Base-by-base conservation (phyloP, 2,888 invertebrate genomes). In the Drosophila buzzatii region DNA sequence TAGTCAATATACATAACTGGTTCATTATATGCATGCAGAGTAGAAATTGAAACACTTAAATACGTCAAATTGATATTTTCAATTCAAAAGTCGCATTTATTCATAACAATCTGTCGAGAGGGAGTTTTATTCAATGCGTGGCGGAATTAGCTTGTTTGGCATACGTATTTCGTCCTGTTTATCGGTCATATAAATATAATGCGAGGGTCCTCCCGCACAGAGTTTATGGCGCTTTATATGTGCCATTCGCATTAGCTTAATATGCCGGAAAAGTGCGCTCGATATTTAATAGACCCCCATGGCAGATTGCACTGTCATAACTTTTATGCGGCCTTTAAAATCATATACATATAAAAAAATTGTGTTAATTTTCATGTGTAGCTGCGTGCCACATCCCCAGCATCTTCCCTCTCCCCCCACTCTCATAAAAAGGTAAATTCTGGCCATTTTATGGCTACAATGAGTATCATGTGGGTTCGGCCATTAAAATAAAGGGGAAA, bases 291-390 rank as follows among this genome's bases (percentile, higher is more conserved):
- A 81, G 82, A 77, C 69, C 51, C 42, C 27, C 41, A 27, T 52
- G 51, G 67, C 78, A 72, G 59, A 79, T 79, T 75, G 65, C 75
- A 70, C 58, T 75, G 86, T 81, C 89, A 76, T 85, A 88, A 85
- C 88, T 81, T 85, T 82, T 85, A 88, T 88, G 79, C 61, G 79
- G 75, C 79, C 74, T 88, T 88, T 86, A 89, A 88, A 88, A 85
- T 85, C 89, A 60, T 55, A 60, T 77, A 85, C 85, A 81, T 79
- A 85, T 85, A 85, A 2, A 85, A 85, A 88, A 88, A 85, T 65
- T 79, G 85, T 88, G 85, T 85, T 88, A 85, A 85, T 85, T 88
- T 85, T 83, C 88, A 84, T 84, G 79, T 88, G 89, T 88, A 82
- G 80, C 73, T 72, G 49, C 27, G 27, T n/a, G 7, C 23, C 8